Conservation (phyloP, 2,113 vertebrate species). For the Fulica atra region DNA sequence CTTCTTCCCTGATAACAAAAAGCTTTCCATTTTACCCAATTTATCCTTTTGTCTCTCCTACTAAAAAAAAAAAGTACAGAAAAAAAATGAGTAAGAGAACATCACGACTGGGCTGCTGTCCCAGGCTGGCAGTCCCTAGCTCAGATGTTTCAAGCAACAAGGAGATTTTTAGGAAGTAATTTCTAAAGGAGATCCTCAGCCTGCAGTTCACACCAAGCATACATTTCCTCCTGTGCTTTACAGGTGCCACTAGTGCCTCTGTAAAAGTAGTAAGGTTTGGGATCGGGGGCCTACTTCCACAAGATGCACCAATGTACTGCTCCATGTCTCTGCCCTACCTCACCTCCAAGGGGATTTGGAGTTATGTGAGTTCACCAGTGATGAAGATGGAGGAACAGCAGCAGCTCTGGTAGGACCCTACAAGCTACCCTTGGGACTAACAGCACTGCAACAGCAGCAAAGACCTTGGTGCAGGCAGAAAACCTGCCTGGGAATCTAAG, state of each 20-base stretch:
- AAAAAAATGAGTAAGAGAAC: not conserved
- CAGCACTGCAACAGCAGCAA: not conserved
- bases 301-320: not conserved
- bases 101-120: conserved; percentile 28
- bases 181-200: not conserved
- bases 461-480: not conserved
- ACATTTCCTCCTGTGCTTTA: not conserved
- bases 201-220: not conserved
- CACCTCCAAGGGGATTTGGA: not conserved
- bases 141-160: not conserved
- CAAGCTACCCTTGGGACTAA: not conserved
- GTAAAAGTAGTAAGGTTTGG: not conserved
- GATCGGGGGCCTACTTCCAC: not conserved
- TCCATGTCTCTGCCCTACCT: not conserved
- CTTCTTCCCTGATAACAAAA: conserved; percentile 37
- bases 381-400: not conserved
- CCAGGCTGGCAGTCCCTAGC: conserved; percentile 22
- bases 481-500: not conserved
- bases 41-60: conserved; percentile 16
- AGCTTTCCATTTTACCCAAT: conserved; percentile 27
- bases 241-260: not conserved
- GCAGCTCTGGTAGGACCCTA: not conserved
- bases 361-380: not conserved
- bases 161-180: conserved; percentile 21
- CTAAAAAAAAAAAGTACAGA: conserved; percentile 19